Base-by-base conservation (phyloP, 2,113 vertebrate species). In the human (Homo sapiens) region DNA sequence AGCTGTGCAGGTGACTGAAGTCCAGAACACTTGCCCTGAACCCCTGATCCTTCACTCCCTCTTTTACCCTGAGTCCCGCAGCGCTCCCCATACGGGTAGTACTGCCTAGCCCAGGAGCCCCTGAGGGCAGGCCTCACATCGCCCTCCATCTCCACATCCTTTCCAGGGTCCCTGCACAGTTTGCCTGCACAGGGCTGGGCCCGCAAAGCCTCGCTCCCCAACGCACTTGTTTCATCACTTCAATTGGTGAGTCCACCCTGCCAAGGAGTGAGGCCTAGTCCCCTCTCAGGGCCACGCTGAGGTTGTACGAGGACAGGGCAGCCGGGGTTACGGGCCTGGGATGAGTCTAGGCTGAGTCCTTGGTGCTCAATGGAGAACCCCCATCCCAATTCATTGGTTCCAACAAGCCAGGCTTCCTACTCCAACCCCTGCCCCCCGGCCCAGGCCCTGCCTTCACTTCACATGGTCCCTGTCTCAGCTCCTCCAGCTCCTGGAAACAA, bases 401-500 rank as follows among this genome's bases (percentile, higher is more conserved):
- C 32, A 64, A 38, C 23, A 35, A 27, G 25, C 50, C 30, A 61
- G 30, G 38, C 3, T 4, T 50, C 52, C 61, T 3, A 35, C 6
- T 11, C 13, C 35, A 13, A 61, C 50, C 4, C 40, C 0, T 35
- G 35, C 50, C 43, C 87, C 35, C 3, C 8, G 10, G 52, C 3
- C 11, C 59, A 52, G 38, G 43, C 13, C 66, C 64, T 32, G 94
- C 95, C 94, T 96, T 88, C 8, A 72, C 87, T 40, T 98, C 81
- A 35, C 79, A 22, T 70, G 76, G 93, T 83, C 84, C 98, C 30
- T 10, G 73, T 38, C 72, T 96, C 80, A 89, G 80, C 40, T 93
- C 94, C 78, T 98, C 92, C 12, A 93, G 30, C 43, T 97, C 95
- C 95, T 94, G 35, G 38, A 92, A 75, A 85, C 45, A 72, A 79